Percentiles rank a stretch among this genome's conserved stretches.
These are phyloP conservation scores for Physeter macrocephalus DNA, from an alignment of 2,113 vertebrate genomes.

Conservation along the genomic window DNA sequence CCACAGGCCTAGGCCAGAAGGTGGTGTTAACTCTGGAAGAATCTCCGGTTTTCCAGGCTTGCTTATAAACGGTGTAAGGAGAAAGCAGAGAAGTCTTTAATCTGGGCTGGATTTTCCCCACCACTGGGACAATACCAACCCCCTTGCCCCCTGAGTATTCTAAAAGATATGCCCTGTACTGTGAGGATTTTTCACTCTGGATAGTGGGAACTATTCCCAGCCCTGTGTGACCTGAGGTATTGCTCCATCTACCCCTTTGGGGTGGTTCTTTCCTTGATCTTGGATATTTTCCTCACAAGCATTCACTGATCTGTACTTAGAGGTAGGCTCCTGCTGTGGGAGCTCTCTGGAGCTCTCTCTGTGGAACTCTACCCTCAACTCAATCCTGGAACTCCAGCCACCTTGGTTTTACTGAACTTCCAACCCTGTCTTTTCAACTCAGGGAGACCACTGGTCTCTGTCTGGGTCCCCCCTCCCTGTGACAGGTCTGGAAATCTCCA, in stretches of 20 bases:
- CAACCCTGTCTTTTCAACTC: not conserved
- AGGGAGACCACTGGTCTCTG: not conserved
- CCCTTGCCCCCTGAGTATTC: too few species aligned
- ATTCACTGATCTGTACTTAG: not conserved
- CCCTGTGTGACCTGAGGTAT: not conserved
- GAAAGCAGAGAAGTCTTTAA: not conserved
- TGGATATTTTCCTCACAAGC: not conserved
- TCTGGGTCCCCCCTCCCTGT: too few species aligned
- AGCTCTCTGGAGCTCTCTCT: not conserved
- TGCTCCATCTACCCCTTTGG: not conserved
- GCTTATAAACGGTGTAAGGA: not conserved
- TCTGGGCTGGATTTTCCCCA: not conserved
- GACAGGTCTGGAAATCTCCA: not conserved
- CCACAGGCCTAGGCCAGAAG: not conserved
- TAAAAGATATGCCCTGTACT: not conserved
- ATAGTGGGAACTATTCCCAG: not conserved
- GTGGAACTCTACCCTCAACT: not conserved
- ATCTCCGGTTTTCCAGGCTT: not conserved
- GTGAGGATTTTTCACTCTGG: not conserved
- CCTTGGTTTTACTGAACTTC: not conserved
- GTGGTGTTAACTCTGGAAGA: not conserved
- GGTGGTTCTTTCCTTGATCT: not conserved
- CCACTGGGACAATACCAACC: too few species aligned
- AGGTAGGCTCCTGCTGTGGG: too few species aligned
- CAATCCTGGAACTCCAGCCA: not conserved